A percentile compares a stretch with the other conserved stretches of the same genome.
Conservation (phyloP, 2,113 vertebrate species). For the Dipodomys ordii region DNA sequence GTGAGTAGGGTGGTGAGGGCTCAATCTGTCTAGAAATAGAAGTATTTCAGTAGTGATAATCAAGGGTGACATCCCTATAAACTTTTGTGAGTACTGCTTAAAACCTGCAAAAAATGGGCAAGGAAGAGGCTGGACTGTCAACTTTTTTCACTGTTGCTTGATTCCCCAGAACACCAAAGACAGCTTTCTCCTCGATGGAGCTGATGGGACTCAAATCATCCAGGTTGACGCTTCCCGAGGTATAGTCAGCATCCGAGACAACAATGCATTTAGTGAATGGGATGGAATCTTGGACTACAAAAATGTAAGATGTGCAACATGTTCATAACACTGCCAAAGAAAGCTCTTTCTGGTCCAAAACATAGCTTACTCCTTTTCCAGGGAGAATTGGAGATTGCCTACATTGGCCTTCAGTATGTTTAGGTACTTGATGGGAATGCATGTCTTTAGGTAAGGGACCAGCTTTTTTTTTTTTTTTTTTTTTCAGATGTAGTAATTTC, state of each 20-base stretch:
- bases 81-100: background rate
- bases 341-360: background rate
- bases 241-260: conserved; percentile 70
- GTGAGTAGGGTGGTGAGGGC: conserved; percentile 63
- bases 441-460: background rate
- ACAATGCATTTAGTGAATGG: conserved; percentile 77
- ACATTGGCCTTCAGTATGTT: background rate
- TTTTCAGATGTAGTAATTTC: background rate
- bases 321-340: background rate
- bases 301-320: conserved; percentile 66
- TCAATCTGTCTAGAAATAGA: background rate
- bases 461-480: background rate
- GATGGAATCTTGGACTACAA: conserved; percentile 76
- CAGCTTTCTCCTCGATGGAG: conserved; percentile 60
- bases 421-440: background rate
- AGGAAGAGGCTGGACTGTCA: background rate
- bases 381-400: background rate
- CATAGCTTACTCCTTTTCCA: background rate
- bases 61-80: background rate
- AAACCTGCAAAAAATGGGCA: background rate
- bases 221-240: conserved; percentile 55
- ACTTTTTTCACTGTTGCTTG: background rate
- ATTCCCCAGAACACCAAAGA: conserved; percentile 57
- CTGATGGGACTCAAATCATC: conserved; percentile 61
- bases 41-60: background rate